Evolutionary conservation across 2,888 invertebrate genomes (phyloP).

Genomic region (Lordiphosa fenestrarum): DNA sequence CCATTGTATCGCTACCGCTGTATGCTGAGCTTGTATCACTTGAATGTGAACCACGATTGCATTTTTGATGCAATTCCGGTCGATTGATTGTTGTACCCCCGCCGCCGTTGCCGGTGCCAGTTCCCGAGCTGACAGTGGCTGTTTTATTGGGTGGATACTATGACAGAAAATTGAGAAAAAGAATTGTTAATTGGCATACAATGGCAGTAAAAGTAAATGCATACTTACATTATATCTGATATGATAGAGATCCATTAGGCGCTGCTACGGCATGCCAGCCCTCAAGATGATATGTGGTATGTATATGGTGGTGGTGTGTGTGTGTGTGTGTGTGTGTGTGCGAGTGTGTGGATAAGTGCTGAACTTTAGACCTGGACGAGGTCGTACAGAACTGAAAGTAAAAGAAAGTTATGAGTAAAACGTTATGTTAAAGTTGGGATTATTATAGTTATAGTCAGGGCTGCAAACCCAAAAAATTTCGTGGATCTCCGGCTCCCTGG

Average conservation of each 20-base stretch:
- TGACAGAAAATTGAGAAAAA: slow-evolving; percentile 60
- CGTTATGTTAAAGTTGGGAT: not conserved
- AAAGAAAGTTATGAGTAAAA: slow-evolving; percentile 7
- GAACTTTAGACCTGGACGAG: slow-evolving; percentile 41
- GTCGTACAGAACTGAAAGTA: slow-evolving; percentile 29
- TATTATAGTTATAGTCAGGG: no score
- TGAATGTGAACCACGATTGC: slow-evolving; percentile 90
- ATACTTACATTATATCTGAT: slow-evolving; percentile 75
- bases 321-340: slow-evolving; percentile 15
- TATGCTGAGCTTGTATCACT: slow-evolving; percentile 98
- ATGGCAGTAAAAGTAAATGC: slow-evolving; percentile 17
- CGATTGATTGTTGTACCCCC: slow-evolving; percentile 56
- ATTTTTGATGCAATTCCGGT: slow-evolving; percentile 91
- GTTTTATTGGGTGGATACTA: slow-evolving; percentile 45
- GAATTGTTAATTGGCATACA: slow-evolving; percentile 33
- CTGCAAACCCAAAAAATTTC: no score
- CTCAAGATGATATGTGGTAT: slow-evolving; percentile 33
- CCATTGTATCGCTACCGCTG: slow-evolving; percentile 98
- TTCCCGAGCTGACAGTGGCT: slow-evolving; percentile 13
- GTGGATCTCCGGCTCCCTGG: no score
- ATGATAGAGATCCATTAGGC: slow-evolving; percentile 77
- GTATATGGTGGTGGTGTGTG: slow-evolving; percentile 7
- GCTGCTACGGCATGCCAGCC: slow-evolving; percentile 50
- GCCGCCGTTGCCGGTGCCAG: slow-evolving; percentile 26
- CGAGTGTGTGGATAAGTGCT: not conserved